Conservation (phyloP, 2,797 vertebrate genomes). For the Agapornis canus region DNA sequence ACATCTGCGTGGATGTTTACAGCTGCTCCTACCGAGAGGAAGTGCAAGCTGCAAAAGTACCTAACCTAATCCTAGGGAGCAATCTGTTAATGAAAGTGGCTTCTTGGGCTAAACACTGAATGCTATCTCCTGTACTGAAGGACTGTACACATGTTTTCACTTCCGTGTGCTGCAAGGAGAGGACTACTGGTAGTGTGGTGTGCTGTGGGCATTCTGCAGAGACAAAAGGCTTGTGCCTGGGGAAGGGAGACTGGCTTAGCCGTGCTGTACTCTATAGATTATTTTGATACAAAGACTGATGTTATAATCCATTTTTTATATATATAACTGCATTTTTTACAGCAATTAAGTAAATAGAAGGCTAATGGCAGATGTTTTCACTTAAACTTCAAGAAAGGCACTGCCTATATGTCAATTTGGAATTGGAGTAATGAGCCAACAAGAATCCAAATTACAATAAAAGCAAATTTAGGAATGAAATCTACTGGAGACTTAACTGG, state of each 20-base stretch:
- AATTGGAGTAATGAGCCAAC: constrained; percentile 38
- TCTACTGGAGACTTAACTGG: constrained; percentile 49
- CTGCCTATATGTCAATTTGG: constrained; percentile 12
- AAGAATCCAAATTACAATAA: constrained; percentile 43
- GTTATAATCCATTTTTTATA: neutral
- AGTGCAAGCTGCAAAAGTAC: neutral
- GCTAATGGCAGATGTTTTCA: constrained; percentile 63
- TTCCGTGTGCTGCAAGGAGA: neutral
- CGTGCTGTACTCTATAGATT: neutral
- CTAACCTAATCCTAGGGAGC: neutral
- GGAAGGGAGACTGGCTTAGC: neutral
- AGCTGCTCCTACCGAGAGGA: neutral
- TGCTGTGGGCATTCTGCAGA: neutral
- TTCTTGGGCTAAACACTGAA: rapidly evolving
- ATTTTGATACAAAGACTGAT: constrained; percentile 4
- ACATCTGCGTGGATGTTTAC: neutral
- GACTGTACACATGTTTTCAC: neutral
- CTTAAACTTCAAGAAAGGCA: constrained; percentile 47
- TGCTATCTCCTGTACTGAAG: neutral
- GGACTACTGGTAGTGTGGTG: neutral
- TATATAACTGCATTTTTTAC: neutral
- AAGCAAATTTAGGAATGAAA: constrained; percentile 49
- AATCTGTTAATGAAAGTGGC: neutral
- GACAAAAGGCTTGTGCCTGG: neutral
- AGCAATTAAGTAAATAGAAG: constrained; percentile 53